These are phyloP conservation scores for Piprites chloris DNA, from an alignment of 2,113 vertebrate species.

Conservation along the genomic window DNA sequence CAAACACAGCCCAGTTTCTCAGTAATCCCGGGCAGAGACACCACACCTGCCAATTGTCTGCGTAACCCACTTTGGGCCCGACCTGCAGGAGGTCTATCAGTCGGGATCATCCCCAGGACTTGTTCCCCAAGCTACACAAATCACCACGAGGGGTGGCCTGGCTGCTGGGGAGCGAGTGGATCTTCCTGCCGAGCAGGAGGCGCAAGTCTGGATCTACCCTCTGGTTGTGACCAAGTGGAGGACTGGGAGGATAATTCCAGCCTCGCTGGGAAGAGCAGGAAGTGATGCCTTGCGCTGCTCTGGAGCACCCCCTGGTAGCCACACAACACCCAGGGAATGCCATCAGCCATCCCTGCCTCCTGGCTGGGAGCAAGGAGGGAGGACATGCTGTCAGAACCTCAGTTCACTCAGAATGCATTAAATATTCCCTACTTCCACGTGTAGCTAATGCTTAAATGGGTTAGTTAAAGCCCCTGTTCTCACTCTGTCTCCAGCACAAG, in stretches of 20 bases:
- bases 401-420: background rate
- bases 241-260: constrained; percentile 48
- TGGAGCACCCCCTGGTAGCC: constrained; percentile 67
- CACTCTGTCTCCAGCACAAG: background rate
- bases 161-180: background rate
- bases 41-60: constrained; percentile 62
- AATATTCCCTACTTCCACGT: too few relatives aligned
- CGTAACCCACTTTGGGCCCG: constrained; percentile 57
- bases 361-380: background rate
- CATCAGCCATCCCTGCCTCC: background rate
- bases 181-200: constrained; percentile 67
- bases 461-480: background rate
- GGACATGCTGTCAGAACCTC: background rate
- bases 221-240: constrained; percentile 47
- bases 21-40: constrained; percentile 62
- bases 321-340: background rate
- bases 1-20: constrained; percentile 69
- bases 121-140: constrained; percentile 70
- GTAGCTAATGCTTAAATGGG: background rate
- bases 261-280: background rate
- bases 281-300: constrained; percentile 30
- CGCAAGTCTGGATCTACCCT: constrained; percentile 57
- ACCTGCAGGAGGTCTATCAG: constrained; percentile 45
- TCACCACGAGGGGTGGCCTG: constrained; percentile 53
- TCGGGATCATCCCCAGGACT: constrained; percentile 68